Conservation (phyloP, 2,797 vertebrate species). For the Gorsachius magnificus region DNA sequence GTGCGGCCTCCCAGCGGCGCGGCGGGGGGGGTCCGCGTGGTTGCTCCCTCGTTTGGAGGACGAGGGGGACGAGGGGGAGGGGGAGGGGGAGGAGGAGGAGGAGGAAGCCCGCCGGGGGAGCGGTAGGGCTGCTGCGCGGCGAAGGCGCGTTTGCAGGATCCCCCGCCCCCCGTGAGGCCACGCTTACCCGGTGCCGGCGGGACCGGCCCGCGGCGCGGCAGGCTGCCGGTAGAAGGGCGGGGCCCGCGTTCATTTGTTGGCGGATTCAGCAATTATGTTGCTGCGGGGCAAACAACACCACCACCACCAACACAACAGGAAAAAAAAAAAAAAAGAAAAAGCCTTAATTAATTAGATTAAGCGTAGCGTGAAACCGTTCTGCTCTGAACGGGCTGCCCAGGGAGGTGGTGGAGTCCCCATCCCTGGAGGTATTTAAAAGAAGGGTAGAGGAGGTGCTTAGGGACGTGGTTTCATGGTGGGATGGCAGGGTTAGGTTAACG, state of each 20-base stretch:
- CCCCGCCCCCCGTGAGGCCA: background rate
- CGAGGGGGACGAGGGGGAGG: background rate
- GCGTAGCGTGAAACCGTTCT: background rate
- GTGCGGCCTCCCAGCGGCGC: background rate
- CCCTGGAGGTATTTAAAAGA: too few relatives aligned
- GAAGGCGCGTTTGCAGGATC: rapidly evolving
- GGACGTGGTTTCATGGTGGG: too few relatives aligned
- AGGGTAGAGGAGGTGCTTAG: too few relatives aligned
- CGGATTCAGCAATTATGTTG: background rate
- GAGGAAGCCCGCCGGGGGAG: background rate
- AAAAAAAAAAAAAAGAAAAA: background rate
- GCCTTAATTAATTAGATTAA: background rate
- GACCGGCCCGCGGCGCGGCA: background rate
- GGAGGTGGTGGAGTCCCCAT: too few relatives aligned
- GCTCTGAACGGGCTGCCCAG: background rate
- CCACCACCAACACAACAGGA: background rate
- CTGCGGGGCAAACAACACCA: background rate
- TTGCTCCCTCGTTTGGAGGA: background rate
- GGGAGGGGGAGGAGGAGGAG: background rate
- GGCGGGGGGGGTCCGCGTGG: too few relatives aligned
- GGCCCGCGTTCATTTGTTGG: background rate
- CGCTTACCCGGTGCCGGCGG: background rate
- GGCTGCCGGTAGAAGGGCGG: background rate
- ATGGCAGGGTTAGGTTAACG: too few relatives aligned
- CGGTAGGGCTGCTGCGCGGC: background rate